These are phyloP conservation scores for Theretra japonica DNA, from an alignment of 2,888 invertebrate species.

Conservation along the genomic window DNA sequence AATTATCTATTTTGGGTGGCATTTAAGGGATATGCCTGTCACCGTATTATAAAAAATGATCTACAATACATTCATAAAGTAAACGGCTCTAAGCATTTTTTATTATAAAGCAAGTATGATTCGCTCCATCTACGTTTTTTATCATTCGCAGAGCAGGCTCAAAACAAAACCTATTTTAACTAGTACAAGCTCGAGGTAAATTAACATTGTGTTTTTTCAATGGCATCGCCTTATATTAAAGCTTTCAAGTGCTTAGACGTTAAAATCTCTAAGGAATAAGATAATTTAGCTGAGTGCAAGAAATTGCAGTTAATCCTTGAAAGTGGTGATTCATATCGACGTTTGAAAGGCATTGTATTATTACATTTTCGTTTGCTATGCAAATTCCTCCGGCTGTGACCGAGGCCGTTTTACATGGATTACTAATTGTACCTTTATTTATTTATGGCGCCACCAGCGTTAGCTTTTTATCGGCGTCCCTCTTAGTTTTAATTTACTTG, in stretches of 20 bases:
- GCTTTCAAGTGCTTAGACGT: background rate
- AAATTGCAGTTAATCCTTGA: background rate
- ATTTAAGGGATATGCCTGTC: no score
- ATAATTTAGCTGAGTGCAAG: background rate
- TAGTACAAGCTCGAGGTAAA: background rate
- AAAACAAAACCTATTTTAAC: background rate
- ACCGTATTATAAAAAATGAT: no score
- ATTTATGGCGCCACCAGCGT: background rate
- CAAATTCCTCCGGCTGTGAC: background rate
- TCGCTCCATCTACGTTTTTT: background rate
- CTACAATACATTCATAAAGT: no score
- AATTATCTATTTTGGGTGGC: no score
- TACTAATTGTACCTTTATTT: background rate
- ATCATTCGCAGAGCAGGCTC: background rate
- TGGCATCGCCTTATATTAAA: background rate
- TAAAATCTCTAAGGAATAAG: background rate
- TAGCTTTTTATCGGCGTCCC: background rate
- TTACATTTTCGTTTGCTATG: background rate
- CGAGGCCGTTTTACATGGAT: background rate
- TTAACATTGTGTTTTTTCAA: background rate
- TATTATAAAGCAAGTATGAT: no score
- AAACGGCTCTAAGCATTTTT: no score
- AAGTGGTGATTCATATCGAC: background rate
- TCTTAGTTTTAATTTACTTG: constrained; percentile 2
- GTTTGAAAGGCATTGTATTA: no score